A percentile compares a stretch with the other conserved stretches of the same genome.
Conservation (phyloP, 2,113 vertebrate species). For the Amazona vittata region DNA sequence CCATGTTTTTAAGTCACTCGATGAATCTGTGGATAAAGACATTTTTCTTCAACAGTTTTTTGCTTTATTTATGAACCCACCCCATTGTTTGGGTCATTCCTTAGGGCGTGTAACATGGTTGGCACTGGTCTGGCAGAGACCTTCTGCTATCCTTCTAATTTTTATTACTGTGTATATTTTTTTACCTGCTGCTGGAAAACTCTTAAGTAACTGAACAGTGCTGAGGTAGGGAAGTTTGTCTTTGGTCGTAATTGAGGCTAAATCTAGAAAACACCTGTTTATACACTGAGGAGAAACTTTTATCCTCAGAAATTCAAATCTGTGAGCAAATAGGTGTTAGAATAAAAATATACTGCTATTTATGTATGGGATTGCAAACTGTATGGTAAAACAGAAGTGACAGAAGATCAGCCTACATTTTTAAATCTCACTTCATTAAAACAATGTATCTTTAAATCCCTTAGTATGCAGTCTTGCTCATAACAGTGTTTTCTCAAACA, state of each 20-base stretch:
- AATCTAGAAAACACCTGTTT: not conserved
- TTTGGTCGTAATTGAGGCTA: not conserved
- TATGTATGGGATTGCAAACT: not conserved
- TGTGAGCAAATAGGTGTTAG: not conserved
- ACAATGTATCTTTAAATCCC: not conserved
- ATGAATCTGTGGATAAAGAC: slow-evolving; percentile 39
- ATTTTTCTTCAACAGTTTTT: not conserved
- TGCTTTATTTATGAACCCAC: not conserved
- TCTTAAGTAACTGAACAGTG: not conserved
- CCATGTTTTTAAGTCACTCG: slow-evolving; percentile 32
- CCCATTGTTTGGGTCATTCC: not conserved
- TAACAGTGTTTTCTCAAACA: not conserved
- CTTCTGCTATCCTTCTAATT: not conserved
- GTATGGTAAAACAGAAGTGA: not conserved
- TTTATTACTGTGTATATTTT: not conserved
- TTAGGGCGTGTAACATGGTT: not conserved
- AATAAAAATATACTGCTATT: not conserved
- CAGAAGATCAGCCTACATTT: not conserved
- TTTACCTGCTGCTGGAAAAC: not conserved
- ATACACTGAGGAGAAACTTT: not conserved
- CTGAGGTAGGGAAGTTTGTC: not conserved
- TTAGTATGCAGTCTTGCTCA: not conserved
- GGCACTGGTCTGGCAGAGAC: not conserved
- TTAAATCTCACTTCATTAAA: not conserved
- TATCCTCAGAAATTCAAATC: not conserved